Conservation (phyloP, 2,113 vertebrate species). For the Myotis brandtii region DNA sequence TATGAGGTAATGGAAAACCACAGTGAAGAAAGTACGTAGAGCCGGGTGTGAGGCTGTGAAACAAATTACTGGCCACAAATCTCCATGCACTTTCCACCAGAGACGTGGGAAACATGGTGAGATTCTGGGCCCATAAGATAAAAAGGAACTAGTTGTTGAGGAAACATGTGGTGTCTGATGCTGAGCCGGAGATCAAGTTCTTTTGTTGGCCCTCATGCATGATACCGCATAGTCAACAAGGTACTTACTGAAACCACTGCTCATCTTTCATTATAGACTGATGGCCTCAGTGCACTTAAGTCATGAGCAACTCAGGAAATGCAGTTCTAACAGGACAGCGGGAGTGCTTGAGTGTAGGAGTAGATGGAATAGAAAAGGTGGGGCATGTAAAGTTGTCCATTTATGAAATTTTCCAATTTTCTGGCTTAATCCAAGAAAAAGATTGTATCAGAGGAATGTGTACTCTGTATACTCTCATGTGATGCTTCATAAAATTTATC, state of each 20-base stretch:
- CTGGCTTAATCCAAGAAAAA: conserved; percentile 11
- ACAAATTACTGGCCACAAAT: neutral
- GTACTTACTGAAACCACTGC: neutral
- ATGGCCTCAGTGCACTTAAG: neutral
- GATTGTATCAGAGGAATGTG: neutral
- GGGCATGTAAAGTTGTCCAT: neutral
- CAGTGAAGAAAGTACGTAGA: neutral
- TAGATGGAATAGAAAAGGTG: neutral
- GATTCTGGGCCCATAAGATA: neutral
- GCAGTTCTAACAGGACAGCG: neutral
- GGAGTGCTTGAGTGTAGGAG: neutral
- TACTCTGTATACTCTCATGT: neutral
- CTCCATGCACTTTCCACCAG: too few relatives aligned
- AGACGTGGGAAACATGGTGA: neutral
- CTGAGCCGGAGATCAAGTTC: neutral
- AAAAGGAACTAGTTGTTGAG: neutral
- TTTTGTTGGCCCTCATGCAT: neutral
- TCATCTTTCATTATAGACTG: neutral
- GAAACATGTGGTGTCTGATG: neutral
- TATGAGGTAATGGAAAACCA: neutral
- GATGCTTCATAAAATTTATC: neutral
- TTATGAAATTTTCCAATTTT: neutral
- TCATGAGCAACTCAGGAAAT: neutral
- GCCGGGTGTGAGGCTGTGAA: neutral
- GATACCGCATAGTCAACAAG: neutral